Base-by-base conservation (phyloP, 1,140 invertebrate species). In the Propsilocerus akamusi region DNA sequence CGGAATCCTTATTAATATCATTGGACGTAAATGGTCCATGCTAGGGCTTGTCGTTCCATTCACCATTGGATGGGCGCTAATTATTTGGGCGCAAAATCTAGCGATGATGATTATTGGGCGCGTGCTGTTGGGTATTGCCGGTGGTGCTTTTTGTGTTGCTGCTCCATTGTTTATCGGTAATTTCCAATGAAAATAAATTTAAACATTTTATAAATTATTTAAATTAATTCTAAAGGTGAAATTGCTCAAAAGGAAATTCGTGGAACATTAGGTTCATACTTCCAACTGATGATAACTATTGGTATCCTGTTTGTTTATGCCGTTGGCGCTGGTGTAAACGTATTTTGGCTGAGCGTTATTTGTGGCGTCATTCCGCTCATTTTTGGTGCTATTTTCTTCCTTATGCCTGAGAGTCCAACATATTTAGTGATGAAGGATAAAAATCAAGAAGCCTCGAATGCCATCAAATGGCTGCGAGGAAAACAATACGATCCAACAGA, bases 121-220 rank as follows among this genome's bases (percentile, higher is more conserved):
- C 49, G 78, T 87, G 50, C 73, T 89, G 3, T 76, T 77, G 3
- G 85, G 85, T 53, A 55, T 85, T 3, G 76, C 77, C 10, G 75
- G 75, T 37, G 86, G 86, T 34, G 76, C 81, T 1, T 83, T 81
- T 53, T 83, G 81, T 52, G 78, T 83, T 2, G 77, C 78, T 1
- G 81, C 77, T 0, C 85, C 86, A 0, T 72, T 86, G 48, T 93
- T 90, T 58, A 81, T 83, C 0, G 80, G n/a, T n/a, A n/a, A n/a
- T n/a, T n/a, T n/a, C n/a, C n/a, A n/a, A n/a, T n/a, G n/a, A n/a
- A n/a, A n/a, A n/a, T n/a, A n/a, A n/a, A n/a, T n/a, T n/a, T n/a
- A n/a, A n/a, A n/a, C n/a, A n/a, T n/a, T n/a, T n/a, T n/a, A n/a
- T n/a, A n/a, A n/a, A n/a, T n/a, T n/a, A n/a, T n/a, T n/a, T n/a